Evolutionary conservation across 2,113 vertebrate genomes (phyloP), one percentile per base, ranked within the genome.

Genomic region (Microtus ochrogaster): DNA sequence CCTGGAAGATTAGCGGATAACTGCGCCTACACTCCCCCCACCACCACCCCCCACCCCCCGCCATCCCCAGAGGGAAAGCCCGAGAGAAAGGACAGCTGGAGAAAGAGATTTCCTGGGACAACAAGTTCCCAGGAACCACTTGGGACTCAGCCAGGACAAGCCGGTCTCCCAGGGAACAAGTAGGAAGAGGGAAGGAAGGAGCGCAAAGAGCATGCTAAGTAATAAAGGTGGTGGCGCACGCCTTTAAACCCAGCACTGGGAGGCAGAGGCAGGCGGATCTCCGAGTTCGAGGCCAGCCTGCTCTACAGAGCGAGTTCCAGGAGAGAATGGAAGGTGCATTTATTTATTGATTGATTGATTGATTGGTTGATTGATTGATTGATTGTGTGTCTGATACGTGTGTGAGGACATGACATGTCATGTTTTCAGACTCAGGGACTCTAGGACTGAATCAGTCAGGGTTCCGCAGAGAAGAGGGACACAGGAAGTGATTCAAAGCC

Each of bases 151-250:
- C 95, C 92, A 91, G 85, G 86, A 55, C 6, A 0, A 28, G 41
- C 93, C 14, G 0, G 68, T 36, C 90, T 86, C 82, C 61, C 36
- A 39, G 73, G 58, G 74, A 87, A 26, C 3, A 70, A 55, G 66
- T 0, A 26, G 82, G 10, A 26, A 26, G 26, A 49, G 30, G 74
- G 39, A 84, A 72, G 19, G 47, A 39, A 28, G 72, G 0, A 2
- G 24, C 2, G 6, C n/a, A 36, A 28, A 49, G 68, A 9, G 19
- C 19, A 8, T 9, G 39, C 58, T 30, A 26, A 9, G 44, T 19
- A 44, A 5, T 21, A 17, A 17, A 0, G 2, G 12, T 82, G 55
- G 13, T 39, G 66, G 47, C 1, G 0, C 30, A 26, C 1, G 21
- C 66, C 85, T 52, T 28, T 88, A 73, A 55, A 28, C 49, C 36